A percentile compares a stretch with the other conserved stretches of the same genome.
Conservation (phyloP, 1,140 invertebrate genomes). For the Wiebesia pumilae region DNA sequence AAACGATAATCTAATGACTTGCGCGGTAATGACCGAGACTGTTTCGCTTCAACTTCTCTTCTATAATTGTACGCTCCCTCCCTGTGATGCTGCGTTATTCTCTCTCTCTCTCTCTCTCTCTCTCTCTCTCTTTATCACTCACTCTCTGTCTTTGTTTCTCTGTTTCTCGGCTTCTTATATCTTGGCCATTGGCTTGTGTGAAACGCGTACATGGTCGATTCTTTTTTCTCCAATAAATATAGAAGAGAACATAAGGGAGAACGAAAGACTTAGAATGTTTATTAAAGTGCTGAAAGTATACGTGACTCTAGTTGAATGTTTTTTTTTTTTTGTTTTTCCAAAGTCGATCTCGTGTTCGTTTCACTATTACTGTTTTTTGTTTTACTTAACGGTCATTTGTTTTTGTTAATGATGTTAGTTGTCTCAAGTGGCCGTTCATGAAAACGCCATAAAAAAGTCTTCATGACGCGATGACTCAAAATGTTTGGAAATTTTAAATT, state of each 20-base stretch:
- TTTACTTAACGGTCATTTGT: not conserved
- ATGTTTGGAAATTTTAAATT: too few relatives aligned
- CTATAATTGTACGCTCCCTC: not conserved
- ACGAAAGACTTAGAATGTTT: not conserved
- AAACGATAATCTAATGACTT: constrained; percentile 25
- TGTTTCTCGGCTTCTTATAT: not conserved
- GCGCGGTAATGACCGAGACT: constrained; percentile 11
- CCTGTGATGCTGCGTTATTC: not conserved
- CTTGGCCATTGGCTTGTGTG: not conserved
- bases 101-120: too few relatives aligned
- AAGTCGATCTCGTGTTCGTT: not conserved
- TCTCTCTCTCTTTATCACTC: too few relatives aligned
- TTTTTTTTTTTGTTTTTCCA: too few relatives aligned
- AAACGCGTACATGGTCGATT: not conserved
- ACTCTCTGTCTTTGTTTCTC: too few relatives aligned
- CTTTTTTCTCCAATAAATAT: not conserved
- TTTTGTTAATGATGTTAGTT: not conserved
- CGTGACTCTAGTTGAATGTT: not conserved
- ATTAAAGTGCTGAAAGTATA: not conserved
- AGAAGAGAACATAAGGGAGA: not conserved
- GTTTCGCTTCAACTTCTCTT: not conserved
- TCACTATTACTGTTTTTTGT: not conserved
- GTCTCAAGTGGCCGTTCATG: not conserved
- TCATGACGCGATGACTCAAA: not conserved
- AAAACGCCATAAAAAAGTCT: not conserved